phyloP scores from a whole-genome alignment of 1,140 invertebrate genomes.

The Meteorus sp. region DNA sequence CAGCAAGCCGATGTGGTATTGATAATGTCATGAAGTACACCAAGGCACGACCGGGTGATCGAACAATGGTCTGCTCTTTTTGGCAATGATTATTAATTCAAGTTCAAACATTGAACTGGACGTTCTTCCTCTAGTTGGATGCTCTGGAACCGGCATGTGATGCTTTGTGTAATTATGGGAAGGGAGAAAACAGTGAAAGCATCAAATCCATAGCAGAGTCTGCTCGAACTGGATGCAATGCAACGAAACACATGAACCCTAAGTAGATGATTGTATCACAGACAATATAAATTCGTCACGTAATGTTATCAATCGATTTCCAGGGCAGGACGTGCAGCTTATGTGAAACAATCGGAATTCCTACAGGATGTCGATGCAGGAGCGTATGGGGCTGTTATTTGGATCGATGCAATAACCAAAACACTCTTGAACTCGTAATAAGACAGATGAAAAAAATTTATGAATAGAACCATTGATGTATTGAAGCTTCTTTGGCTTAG shows the following conservation, averaged over 20 bases:
- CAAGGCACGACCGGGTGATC: slow-evolving; percentile 71
- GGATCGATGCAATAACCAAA: slow-evolving; percentile 59
- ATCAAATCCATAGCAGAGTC: slow-evolving; percentile 37
- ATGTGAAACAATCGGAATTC: slow-evolving; percentile 60
- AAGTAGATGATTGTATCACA: slow-evolving; percentile 43
- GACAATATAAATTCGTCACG: slow-evolving; percentile 18
- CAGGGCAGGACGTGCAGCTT: slow-evolving; percentile 66
- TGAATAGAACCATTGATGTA: slow-evolving; percentile 4
- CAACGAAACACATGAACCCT: slow-evolving; percentile 64
- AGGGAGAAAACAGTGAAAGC: slow-evolving; percentile 19
- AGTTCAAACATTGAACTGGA: slow-evolving; percentile 12
- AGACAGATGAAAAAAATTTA: neutral
- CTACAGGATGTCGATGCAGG: slow-evolving; percentile 67
- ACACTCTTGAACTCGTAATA: slow-evolving; percentile 18
- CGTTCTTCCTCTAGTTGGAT: slow-evolving; percentile 52
- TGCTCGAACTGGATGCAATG: slow-evolving; percentile 55
- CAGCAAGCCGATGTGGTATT: slow-evolving; percentile 60
- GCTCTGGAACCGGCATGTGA: slow-evolving; percentile 51
- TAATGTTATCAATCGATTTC: slow-evolving; percentile 26
- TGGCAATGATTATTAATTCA: slow-evolving; percentile 8
- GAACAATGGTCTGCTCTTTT: slow-evolving; percentile 71
- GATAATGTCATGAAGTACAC: slow-evolving; percentile 71
- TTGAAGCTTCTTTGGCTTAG: slow-evolving; percentile 8
- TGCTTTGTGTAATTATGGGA: slow-evolving; percentile 36
- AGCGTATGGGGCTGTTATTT: slow-evolving; percentile 66